Base-by-base conservation (phyloP, 2,888 invertebrate genomes). In the Cephus pulcher region DNA sequence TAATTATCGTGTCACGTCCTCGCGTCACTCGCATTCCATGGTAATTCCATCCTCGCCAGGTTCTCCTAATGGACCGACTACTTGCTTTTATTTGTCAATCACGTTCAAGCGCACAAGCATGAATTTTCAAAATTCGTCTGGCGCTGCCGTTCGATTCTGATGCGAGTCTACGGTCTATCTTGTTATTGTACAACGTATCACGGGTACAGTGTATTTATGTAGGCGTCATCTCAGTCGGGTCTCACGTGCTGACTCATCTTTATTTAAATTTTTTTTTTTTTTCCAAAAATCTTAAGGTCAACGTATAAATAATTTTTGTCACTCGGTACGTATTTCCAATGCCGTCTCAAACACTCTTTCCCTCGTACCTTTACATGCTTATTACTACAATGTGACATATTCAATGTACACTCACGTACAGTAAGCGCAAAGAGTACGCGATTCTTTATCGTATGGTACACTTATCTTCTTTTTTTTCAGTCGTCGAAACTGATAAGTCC, bases 11-110 rank as follows among this genome's bases (percentile, higher is more conserved):
- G 74, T 74, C n/a, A 12, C 74, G 15, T 30, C 12, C 30, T 12
- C n/a, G n/a, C n/a, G 3, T 12, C 74, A 34, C n/a, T 35, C 74
- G 74, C 74, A 74, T 74, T 74, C 74, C 35, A 34, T n/a, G n/a
- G 12, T 35, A 74, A 34, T 11, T 74, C n/a, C 15, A 11, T 74
- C 23, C 6, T 34, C 30, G 11, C 12, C 32, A 30, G 12, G 3
- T 56, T 1, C 23, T 56, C 56, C 56, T 15, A 56, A 6, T 23
- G 23, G 56, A 56, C 23, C 56, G 2, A 56, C 1, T 9, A 9
- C 23, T 9, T 23, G 23, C 0, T 56, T 56, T 23, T 9, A 56
- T 56, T 56, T 1, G 6, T 40, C 4, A 15, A 15, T 15, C 4
- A 6, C 15, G 4, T 40, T 40, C 9, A 56, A 23, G 6, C 9